Conservation (phyloP, 2,797 vertebrate species). For the Anguilla obscura region DNA sequence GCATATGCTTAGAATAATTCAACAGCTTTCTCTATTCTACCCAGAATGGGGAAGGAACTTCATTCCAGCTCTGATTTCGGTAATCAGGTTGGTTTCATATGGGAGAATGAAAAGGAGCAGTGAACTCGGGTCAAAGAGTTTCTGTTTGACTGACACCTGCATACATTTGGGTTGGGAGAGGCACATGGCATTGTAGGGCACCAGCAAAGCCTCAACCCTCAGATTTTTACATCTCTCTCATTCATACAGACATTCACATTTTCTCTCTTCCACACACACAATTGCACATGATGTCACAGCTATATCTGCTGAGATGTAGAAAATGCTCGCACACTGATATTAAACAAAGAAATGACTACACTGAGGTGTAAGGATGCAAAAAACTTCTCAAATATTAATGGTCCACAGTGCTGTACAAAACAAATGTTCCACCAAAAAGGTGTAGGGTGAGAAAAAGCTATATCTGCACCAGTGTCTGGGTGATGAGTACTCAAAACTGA, state of each 20-base stretch:
- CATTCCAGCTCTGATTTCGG: background rate
- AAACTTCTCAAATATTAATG: too few species aligned
- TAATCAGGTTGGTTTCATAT: background rate
- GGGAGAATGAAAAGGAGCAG: background rate
- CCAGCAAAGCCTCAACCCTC: background rate
- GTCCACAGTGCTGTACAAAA: too few species aligned
- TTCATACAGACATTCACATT: background rate
- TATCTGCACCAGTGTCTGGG: background rate
- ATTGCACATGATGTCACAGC: too few species aligned
- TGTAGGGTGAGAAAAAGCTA: background rate
- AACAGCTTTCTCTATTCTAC: background rate
- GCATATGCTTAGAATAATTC: conserved; percentile 14
- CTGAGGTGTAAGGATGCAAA: too few species aligned
- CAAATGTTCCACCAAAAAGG: too few species aligned
- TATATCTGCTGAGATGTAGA: too few species aligned
- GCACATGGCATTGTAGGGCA: background rate
- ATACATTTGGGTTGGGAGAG: background rate
- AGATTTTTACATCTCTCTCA: background rate
- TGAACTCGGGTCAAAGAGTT: background rate
- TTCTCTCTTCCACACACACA: background rate
- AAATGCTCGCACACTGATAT: too few species aligned
- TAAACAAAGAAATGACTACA: too few species aligned
- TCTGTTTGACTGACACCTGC: background rate
- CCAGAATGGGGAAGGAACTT: background rate
- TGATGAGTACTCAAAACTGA: background rate